These are phyloP conservation scores for Rhynchomys soricoides DNA, from an alignment of 2,113 vertebrate species.

Conservation along the genomic window DNA sequence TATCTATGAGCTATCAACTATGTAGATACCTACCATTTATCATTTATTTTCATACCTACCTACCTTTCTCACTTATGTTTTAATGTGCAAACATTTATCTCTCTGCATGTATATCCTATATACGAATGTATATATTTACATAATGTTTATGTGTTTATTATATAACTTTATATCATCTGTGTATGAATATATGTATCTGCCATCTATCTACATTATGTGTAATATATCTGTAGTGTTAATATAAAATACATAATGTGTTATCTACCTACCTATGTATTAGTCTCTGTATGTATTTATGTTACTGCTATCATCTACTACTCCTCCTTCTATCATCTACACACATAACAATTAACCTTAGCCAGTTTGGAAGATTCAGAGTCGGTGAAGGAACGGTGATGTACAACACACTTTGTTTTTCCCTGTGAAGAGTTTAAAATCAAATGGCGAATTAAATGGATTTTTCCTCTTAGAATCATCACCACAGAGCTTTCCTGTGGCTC, in stretches of 20 bases:
- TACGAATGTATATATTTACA: not conserved
- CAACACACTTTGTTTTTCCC: constrained; percentile 17
- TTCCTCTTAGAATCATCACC: constrained; percentile 37
- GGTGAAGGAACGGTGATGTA: not conserved
- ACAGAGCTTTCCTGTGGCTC: constrained; percentile 56
- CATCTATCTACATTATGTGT: not conserved
- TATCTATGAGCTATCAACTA: not conserved
- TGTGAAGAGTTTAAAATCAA: constrained; percentile 40
- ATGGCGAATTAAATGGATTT: constrained; percentile 56
- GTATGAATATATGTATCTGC: not conserved
- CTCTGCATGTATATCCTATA: not conserved
- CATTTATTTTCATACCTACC: not conserved
- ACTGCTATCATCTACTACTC: no score
- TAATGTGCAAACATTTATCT: not conserved
- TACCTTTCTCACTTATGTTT: not conserved
- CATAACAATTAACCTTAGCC: not conserved
- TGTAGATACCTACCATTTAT: no score
- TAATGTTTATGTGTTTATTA: not conserved
- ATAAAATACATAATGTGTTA: no score
- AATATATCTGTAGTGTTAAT: not conserved
- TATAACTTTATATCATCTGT: not conserved
- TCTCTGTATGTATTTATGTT: not conserved
- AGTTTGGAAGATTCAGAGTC: constrained; percentile 11
- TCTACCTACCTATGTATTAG: not conserved
- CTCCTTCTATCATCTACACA: not conserved